Conservation (phyloP, 2,113 vertebrate species). For the Amphiprion percula region DNA sequence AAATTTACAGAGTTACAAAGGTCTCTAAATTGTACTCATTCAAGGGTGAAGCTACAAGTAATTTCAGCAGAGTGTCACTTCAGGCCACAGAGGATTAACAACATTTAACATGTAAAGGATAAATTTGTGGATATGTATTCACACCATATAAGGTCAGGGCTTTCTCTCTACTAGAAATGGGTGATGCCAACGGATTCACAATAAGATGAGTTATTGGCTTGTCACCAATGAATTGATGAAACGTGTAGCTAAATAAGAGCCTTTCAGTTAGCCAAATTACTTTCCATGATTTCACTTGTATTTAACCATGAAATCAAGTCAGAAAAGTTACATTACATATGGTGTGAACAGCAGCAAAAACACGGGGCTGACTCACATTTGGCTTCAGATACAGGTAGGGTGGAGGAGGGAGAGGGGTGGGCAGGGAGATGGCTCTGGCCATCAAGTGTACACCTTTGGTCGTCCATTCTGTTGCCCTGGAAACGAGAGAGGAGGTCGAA, state of each 20-base stretch:
- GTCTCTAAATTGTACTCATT: background rate
- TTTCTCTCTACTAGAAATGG: background rate
- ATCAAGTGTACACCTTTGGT: constrained; percentile 92
- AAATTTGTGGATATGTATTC: constrained; percentile 35
- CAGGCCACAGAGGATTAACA: constrained; percentile 19
- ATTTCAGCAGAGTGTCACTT: constrained; percentile 9
- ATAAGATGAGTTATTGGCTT: background rate
- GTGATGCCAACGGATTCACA: too few species aligned
- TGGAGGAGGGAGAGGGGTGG: constrained; percentile 76
- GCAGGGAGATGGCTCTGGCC: constrained; percentile 77
- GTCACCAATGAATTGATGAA: background rate
- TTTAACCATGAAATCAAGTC: too few species aligned
- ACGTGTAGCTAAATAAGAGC: too few species aligned
- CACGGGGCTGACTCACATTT: constrained; percentile 86
- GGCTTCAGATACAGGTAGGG: constrained; percentile 83
- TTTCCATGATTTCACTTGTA: background rate
- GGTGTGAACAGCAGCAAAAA: constrained; percentile 52
- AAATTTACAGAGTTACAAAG: background rate
- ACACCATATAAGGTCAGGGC: constrained; percentile 42
- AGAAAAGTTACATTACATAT: background rate
- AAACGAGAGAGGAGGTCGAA: constrained; percentile 96
- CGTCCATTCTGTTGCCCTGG: constrained; percentile 96
- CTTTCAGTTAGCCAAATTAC: background rate
- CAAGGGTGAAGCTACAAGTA: constrained; percentile 5
- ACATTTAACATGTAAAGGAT: constrained; percentile 9